Conservation (phyloP, 2,888 invertebrate species). For the Sarcophaga rosellei region DNA sequence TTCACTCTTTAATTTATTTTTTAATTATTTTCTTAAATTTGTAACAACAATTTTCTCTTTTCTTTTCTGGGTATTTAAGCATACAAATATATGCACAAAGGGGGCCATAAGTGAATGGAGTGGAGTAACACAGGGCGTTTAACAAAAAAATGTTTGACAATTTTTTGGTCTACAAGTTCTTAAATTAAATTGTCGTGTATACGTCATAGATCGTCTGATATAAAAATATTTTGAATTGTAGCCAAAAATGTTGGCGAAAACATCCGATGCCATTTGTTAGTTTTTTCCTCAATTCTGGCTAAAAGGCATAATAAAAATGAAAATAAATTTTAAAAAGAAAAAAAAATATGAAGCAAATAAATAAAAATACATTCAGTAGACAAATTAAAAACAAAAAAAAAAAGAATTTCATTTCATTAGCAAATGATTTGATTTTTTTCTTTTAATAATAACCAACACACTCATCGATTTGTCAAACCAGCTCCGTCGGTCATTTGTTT, state of each 20-base stretch:
- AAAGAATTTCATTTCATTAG: background rate
- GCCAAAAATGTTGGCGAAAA: slow-evolving; percentile 55
- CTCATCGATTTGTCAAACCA: background rate
- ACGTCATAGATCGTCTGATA: slow-evolving; percentile 67
- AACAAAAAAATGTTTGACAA: background rate
- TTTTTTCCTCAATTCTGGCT: slow-evolving; percentile 33
- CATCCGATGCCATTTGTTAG: slow-evolving; percentile 57
- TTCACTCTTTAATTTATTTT: slow-evolving; percentile 39
- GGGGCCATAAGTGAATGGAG: background rate
- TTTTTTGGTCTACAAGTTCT: slow-evolving; percentile 44
- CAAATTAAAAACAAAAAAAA: background rate
- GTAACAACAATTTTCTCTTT: background rate
- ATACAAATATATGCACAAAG: too few relatives aligned
- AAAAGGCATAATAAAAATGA: slow-evolving; percentile 20
- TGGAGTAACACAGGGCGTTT: too few relatives aligned
- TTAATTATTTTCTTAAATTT: slow-evolving; percentile 31
- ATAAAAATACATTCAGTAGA: background rate
- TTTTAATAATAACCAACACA: background rate
- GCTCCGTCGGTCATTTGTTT: background rate
- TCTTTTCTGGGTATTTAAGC: background rate
- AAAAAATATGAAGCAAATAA: slow-evolving; percentile 41
- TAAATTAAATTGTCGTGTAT: slow-evolving; percentile 52
- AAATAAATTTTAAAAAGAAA: slow-evolving; percentile 2
- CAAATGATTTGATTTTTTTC: background rate
- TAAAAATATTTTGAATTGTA: slow-evolving; percentile 52